Evolutionary conservation across 2,797 vertebrate species (phyloP).

Genomic region (Neopelma chrysocephalum): DNA sequence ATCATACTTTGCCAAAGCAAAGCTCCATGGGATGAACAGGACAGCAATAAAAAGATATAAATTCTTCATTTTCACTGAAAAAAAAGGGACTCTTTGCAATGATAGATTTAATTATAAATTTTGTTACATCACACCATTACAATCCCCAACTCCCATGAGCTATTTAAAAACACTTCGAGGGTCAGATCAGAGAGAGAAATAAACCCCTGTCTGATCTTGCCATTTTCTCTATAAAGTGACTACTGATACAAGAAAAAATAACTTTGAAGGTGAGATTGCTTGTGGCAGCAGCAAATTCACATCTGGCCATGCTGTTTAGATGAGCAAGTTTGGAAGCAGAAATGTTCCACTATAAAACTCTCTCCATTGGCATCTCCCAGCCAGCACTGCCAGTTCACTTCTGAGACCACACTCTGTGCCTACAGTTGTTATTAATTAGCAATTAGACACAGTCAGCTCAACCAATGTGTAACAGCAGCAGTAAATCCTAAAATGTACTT

Average conservation of each 20-base stretch:
- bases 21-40: conserved; percentile 64
- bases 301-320: not conserved
- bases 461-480: not conserved
- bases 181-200: not conserved
- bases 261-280: not conserved
- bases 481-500: not conserved
- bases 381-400: not conserved
- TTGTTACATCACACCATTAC: not conserved
- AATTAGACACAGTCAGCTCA: not conserved
- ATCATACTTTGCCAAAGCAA: conserved; percentile 87
- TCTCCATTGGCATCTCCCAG: not conserved
- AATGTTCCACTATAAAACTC: not conserved
- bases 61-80: conserved; percentile 71
- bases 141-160: not conserved
- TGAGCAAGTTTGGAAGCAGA: not conserved
- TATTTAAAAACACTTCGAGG: fast-evolving
- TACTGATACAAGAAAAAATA: not conserved
- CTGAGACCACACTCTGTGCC: not conserved
- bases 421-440: not conserved
- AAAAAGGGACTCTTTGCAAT: not conserved
- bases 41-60: conserved; percentile 55
- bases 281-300: not conserved
- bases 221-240: not conserved
- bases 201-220: not conserved
- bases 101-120: not conserved